Evolutionary conservation across 64 coral and sea anemone species (phyloP).

Genomic region (Cladopsammia gracilis): DNA sequence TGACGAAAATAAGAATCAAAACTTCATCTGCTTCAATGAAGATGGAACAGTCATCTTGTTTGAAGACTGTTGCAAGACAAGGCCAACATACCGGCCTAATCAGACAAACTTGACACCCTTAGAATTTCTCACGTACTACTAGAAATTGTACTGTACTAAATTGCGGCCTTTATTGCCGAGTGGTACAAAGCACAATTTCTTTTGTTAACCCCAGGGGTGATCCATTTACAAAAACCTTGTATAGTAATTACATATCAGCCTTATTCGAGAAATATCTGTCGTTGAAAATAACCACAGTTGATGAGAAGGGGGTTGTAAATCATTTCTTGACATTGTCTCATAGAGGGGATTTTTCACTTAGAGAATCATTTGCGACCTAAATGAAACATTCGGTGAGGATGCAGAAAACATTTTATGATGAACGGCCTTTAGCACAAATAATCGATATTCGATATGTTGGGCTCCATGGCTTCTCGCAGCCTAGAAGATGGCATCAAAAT

Average conservation of each 20-base stretch:
- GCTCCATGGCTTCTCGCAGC: not conserved
- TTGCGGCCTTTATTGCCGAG: not conserved
- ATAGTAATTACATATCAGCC: not conserved
- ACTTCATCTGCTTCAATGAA: too few species aligned
- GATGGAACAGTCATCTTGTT: too few species aligned
- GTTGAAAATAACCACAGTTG: not conserved
- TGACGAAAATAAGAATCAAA: not conserved
- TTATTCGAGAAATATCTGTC: slow-evolving; percentile 24
- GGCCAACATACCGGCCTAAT: too few species aligned
- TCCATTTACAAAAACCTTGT: not conserved
- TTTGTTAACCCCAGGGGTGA: not conserved
- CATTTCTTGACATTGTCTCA: not conserved
- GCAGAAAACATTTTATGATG: not conserved
- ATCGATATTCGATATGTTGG: not conserved
- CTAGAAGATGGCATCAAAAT: not conserved
- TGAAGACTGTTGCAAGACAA: too few species aligned
- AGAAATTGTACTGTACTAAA: not conserved
- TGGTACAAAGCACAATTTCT: slow-evolving; percentile 3
- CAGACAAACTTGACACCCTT: too few species aligned
- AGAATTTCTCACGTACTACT: too few species aligned
- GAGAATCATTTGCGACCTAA: not conserved
- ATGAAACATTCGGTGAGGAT: slow-evolving; percentile 14
- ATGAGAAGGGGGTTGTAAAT: not conserved
- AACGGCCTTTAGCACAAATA: not conserved
- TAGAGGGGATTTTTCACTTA: not conserved